Percentiles rank a stretch among this genome's conserved stretches.
Evolutionary conservation across 2,797 vertebrate species (phyloP).

Genomic region (Helicolenus hilgendorfi): DNA sequence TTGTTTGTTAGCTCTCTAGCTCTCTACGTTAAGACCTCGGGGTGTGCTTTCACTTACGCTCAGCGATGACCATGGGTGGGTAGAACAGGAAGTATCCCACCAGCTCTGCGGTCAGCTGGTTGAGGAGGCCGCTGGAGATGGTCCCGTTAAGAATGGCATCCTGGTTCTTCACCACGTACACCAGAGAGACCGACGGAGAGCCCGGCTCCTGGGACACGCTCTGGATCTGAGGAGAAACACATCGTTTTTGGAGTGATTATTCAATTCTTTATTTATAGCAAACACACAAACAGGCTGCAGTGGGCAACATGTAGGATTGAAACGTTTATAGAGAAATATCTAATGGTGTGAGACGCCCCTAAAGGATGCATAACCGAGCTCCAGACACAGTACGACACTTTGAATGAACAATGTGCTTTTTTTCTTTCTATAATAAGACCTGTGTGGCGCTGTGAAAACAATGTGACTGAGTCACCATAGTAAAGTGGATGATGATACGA

Average conservation of each 20-base stretch:
- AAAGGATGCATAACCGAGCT: constrained; percentile 44
- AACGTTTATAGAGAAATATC: constrained; percentile 24
- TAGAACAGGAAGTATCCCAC: constrained; percentile 98
- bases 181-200: constrained; percentile 94
- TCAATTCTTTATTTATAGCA: constrained; percentile 15
- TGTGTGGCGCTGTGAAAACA: constrained; percentile 34
- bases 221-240: constrained; percentile 91
- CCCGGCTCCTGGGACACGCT: constrained; percentile 91
- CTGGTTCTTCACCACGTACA: constrained; percentile 96
- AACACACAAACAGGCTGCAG: constrained; percentile 2
- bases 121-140: constrained; percentile 94
- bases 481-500: constrained; percentile 54
- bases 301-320: constrained; percentile 51
- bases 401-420: constrained; percentile 38
- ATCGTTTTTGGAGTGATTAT: not conserved
- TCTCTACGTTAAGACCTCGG: not conserved
- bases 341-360: constrained; percentile 20
- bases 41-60: constrained; percentile 92
- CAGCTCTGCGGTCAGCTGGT: constrained; percentile 96
- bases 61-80: constrained; percentile 96
- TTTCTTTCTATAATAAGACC: constrained; percentile 36
- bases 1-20: not conserved
- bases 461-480: constrained; percentile 58
- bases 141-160: constrained; percentile 94
- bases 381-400: constrained; percentile 51